phyloP scores from a whole-genome alignment of 2,113 vertebrate genomes.

The Oryctolagus cuniculus region DNA sequence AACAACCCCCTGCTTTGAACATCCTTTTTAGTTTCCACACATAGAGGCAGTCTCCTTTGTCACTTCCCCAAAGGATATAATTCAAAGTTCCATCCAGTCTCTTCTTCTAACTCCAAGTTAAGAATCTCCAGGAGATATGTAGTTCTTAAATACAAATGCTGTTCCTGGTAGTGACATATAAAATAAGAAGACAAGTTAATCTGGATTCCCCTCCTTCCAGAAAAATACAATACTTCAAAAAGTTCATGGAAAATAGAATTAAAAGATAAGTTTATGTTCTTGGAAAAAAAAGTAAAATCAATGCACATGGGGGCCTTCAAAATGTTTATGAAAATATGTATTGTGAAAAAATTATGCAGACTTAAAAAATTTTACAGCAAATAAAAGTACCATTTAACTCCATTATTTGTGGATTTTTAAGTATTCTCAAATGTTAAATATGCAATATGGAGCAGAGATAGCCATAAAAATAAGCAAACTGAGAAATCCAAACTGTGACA shows the following conservation, averaged over 20 bases:
- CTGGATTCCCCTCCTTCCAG: not conserved
- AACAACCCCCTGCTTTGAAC: not conserved
- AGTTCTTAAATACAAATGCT: not conserved
- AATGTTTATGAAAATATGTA: too few relatives aligned
- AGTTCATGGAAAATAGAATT: too few relatives aligned
- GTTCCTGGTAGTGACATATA: not conserved
- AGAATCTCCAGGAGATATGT: not conserved
- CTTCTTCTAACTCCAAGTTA: not conserved
- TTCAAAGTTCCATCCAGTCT: not conserved
- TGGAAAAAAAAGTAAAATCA: too few relatives aligned
- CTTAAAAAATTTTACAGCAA: too few relatives aligned
- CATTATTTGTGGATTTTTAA: too few relatives aligned
- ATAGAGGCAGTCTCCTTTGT: not conserved
- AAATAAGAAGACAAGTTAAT: not conserved
- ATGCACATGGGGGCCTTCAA: too few relatives aligned
- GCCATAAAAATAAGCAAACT: not conserved
- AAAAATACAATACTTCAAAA: not conserved
- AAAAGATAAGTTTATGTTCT: too few relatives aligned
- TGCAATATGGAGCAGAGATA: not conserved
- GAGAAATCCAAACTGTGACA: too few relatives aligned
- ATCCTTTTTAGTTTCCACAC: not conserved
- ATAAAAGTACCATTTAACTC: too few relatives aligned
- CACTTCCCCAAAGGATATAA: not conserved
- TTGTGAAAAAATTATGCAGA: too few relatives aligned
- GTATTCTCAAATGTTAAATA: not conserved